Evolutionary conservation across 2,797 vertebrate genomes (phyloP).

Genomic region (Anableps anableps): DNA sequence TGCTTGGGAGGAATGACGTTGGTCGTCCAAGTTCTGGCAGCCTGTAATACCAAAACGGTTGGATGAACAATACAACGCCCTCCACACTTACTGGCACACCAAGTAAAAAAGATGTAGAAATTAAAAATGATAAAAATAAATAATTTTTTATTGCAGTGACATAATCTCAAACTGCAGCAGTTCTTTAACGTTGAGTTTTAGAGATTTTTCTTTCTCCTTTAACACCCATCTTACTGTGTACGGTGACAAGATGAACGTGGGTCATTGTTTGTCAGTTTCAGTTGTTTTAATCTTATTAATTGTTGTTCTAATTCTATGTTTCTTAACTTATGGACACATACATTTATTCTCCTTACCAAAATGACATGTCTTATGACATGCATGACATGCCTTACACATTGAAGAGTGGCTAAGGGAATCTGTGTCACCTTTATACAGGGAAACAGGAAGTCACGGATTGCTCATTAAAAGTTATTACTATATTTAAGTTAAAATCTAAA

Average conservation of each 20-base stretch:
- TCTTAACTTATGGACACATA: neutral
- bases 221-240: neutral
- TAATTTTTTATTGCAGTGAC: neutral
- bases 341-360: neutral
- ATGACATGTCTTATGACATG: neutral
- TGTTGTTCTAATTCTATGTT: neutral
- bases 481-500: neutral
- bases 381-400: neutral
- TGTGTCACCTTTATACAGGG: neutral
- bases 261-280: neutral
- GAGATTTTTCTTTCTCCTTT: neutral
- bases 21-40: constrained; percentile 64
- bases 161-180: neutral
- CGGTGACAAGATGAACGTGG: neutral
- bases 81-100: neutral
- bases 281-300: neutral
- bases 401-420: neutral
- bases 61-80: constrained; percentile 34
- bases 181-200: neutral
- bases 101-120: neutral
- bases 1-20: constrained; percentile 49
- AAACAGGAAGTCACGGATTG: too few relatives aligned
- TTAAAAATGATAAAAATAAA: neutral
- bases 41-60: constrained; percentile 33
- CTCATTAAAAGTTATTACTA: neutral